Evolutionary conservation across 2,888 invertebrate species (phyloP), one percentile per base, ranked within the genome.

Genomic region (Tiphia femorata): DNA sequence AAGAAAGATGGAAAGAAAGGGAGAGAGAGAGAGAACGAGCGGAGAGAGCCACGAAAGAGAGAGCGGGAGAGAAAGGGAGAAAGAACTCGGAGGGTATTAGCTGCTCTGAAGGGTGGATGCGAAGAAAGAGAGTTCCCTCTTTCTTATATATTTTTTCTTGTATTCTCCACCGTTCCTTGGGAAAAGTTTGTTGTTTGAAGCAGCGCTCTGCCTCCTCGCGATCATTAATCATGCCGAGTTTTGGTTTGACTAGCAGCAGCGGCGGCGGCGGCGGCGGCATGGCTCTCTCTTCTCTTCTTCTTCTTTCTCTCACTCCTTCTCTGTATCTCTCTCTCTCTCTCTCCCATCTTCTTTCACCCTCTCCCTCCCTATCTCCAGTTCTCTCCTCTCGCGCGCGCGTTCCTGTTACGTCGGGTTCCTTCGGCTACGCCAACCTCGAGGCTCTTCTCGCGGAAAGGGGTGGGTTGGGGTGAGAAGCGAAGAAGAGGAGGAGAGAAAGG

Each of bases 111-210:
- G 83, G 83, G 82, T 82, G 81, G 81, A 82, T 82, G 79, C 80
- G 81, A 82, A 82, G 82, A 82, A 80, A 82, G 82, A 80, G 81
- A 82, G 78, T 81, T 79, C 79, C 78, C 78, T 79, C 79, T 81
- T 81, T 81, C 81, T 81, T 78, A 77, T 80, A 82, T 78, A 79
- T 80, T 81, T 79, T 81, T 81, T 80, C 80, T 79, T 78, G 75
- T 78, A 78, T 78, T 77, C 76, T 73, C 76, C 72, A 62, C 72
- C 86, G 81, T 80, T 83, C 86, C 85, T 86, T 86, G 87, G 86
- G 87, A 87, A 87, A 87, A 87, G 86, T 87, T 87, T 87, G 87
- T 87, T 87, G 87, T 87, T 87, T 86, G 86, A 85, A 86, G 86
- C 86, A 85, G 86, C 84, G 71, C 67, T 68, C 75, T 73, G 68